phyloP scores from a whole-genome alignment of 2,888 invertebrate genomes.

The Tanypteryx hageni region DNA sequence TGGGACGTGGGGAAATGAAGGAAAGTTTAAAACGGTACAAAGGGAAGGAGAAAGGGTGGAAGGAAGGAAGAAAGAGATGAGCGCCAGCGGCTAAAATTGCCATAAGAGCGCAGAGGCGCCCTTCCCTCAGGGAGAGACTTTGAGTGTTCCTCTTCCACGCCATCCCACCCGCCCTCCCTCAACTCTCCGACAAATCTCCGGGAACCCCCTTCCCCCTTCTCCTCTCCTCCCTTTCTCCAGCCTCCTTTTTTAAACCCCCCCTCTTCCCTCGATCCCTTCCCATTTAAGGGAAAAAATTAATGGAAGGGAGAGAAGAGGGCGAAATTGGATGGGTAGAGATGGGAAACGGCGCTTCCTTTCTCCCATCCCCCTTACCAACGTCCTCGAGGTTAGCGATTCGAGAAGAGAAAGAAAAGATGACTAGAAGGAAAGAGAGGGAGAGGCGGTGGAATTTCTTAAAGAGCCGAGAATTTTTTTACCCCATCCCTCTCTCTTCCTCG shows the following conservation, averaged over 20 bases:
- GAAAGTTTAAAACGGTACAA: too few species aligned
- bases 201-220: not conserved
- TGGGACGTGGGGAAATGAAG: too few species aligned
- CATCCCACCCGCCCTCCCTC: not conserved
- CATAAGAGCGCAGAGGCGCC: not conserved
- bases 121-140: too few species aligned
- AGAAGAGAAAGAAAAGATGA: too few species aligned
- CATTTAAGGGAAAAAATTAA: not conserved
- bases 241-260: not conserved
- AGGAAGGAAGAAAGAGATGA: not conserved
- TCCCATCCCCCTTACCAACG: too few species aligned
- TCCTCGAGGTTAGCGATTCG: too few species aligned
- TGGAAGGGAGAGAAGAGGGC: not conserved
- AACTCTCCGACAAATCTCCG: not conserved
- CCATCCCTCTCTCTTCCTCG: too few species aligned
- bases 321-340: not conserved
- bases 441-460: not conserved
- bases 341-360: not conserved
- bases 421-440: not conserved
- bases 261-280: constrained; percentile 9
- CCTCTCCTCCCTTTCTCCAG: not conserved
- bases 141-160: too few species aligned
- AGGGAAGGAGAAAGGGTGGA: too few species aligned
- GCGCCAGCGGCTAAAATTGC: not conserved
- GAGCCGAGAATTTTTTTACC: too few species aligned